Percentiles rank a stretch among this genome's conserved stretches.
These are phyloP conservation scores for Penaeus japonicus DNA, from an alignment of 1,140 invertebrate species.

Conservation along the genomic window DNA sequence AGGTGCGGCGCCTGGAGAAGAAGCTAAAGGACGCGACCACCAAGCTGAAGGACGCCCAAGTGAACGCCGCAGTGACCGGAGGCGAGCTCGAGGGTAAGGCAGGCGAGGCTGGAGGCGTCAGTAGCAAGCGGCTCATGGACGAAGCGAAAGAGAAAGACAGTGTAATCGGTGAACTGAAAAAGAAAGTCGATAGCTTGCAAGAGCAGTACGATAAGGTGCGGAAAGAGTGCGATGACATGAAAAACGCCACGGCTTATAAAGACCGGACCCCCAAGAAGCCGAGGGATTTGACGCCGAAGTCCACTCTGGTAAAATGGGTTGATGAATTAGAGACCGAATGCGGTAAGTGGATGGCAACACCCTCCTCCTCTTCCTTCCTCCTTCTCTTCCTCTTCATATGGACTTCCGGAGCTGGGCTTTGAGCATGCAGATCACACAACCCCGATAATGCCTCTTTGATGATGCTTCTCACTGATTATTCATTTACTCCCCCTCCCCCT, in stretches of 20 bases:
- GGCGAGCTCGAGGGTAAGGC: slow-evolving; percentile 22
- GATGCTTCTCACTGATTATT: no score
- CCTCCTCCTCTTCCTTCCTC: not conserved
- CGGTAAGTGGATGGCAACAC: slow-evolving; percentile 65
- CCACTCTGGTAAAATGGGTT: slow-evolving; percentile 79
- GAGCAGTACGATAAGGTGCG: slow-evolving; percentile 58
- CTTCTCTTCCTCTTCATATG: not conserved
- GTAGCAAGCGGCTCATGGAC: slow-evolving; percentile 67
- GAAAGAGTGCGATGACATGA: slow-evolving; percentile 69
- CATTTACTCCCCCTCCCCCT: not conserved
- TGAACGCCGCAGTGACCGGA: slow-evolving; percentile 17
- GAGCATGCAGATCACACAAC: no score
- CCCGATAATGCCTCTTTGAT: no score
- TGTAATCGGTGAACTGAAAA: slow-evolving; percentile 54
- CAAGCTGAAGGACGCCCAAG: slow-evolving; percentile 66
- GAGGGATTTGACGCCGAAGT: slow-evolving; percentile 74
- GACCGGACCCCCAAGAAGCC: slow-evolving; percentile 74
- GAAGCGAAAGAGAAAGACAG: slow-evolving; percentile 17
- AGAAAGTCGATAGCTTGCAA: slow-evolving; percentile 60
- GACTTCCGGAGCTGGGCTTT: no score
- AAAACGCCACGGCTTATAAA: slow-evolving; percentile 68
- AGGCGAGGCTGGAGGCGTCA: not conserved
- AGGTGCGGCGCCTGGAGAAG: slow-evolving; percentile 40
- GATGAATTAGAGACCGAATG: slow-evolving; percentile 82
- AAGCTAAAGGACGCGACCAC: slow-evolving; percentile 65